Evolutionary conservation across 2,113 vertebrate genomes (phyloP), one percentile per base, ranked within the genome.

Genomic region (Nipponia nippon): DNA sequence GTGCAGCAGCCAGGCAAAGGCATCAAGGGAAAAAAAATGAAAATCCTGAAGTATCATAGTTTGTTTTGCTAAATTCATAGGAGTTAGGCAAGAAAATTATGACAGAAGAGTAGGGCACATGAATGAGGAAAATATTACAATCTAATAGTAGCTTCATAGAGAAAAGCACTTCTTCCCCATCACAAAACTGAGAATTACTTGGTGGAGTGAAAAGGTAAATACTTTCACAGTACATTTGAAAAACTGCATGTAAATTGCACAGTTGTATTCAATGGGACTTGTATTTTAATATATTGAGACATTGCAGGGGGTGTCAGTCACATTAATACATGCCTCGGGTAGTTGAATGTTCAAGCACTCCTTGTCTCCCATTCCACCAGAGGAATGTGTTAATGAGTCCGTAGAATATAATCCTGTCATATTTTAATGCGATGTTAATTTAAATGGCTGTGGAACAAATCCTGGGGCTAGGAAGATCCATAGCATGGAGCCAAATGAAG

Each of bases 391-490:
- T 96, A 95, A 94, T 89, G 85, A 95, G 47, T 76, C 36, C 16
- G 0, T 44, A 88, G 86, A 96, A 95, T 40, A 93, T 70, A 96
- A 90, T 85, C 76, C 73, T 93, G 73, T 80, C 90, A 36, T 91
- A 88, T 94, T 95, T 94, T 93, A 95, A 96, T 92, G 78, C n/a
- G 95, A 26, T 81, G 87, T 77, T 93, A 95, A 96, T 94, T 94
- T 76, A 81, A 93, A 63, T 50, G 88, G 49, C 75, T 94, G 55
- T 91, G 73, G 81, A 96, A 97, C 46, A 82, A 93, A 94, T 95
- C 87, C 82, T 92, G 46, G 63, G 93, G 83, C 85, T 87, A 90
- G 56, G 58, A 84, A 75, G 49, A 76, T 75, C 59, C 91, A 53
- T 52, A 79, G 70, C 44, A 71, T 19, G 76, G 21, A 94, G 53